Evolutionary conservation across 1,140 invertebrate genomes (phyloP).

Genomic region (Chrysopa pallens): DNA sequence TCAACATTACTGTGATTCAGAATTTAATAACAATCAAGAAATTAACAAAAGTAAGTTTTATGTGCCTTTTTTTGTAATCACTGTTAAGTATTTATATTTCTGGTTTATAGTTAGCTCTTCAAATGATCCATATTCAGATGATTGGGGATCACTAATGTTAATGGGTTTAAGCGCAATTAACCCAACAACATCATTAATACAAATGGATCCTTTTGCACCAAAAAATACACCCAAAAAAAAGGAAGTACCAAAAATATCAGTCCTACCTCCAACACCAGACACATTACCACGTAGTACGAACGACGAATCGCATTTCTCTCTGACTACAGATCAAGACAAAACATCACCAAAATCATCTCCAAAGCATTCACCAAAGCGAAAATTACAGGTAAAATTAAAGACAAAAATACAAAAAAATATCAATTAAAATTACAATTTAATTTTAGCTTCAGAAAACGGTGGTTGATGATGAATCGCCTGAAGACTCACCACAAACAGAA

Average conservation of each 20-base stretch:
- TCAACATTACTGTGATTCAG: background rate
- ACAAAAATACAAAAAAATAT: no score
- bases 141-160: conserved; percentile 38
- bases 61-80: no score
- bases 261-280: conserved; percentile 57
- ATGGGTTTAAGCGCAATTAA: conserved; percentile 43
- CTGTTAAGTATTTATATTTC: no score
- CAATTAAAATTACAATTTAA: no score
- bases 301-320: conserved; percentile 5
- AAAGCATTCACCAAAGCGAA: background rate
- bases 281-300: conserved; percentile 8
- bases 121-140: conserved; percentile 19
- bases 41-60: background rate
- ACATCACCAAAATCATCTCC: background rate
- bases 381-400: background rate
- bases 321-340: conserved; percentile 2
- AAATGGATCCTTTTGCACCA: conserved; percentile 30
- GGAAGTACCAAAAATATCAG: conserved; percentile 34
- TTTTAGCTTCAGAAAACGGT: no score
- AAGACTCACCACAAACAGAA: conserved; percentile 32
- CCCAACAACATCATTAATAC: conserved; percentile 39
- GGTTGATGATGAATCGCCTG: conserved; percentile 25
- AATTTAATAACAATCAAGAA: background rate
- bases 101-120: no score
- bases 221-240: conserved; percentile 25